Evolutionary conservation across 2,888 invertebrate genomes (phyloP), one percentile per base, ranked within the genome.

Genomic region (Silvanus unidentatus): DNA sequence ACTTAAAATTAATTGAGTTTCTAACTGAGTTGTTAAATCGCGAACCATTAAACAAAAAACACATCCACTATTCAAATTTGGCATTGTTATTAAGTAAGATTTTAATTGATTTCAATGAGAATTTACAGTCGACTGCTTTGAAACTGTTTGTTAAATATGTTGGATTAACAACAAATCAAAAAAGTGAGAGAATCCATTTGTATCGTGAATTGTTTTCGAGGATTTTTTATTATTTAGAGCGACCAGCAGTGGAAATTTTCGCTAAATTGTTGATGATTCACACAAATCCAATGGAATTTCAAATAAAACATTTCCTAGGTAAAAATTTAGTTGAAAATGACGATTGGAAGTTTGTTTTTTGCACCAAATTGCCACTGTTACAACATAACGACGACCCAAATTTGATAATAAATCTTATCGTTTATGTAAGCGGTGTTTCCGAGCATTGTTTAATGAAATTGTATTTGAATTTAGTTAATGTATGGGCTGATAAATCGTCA

Each of bases 401-500:
- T 41, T 64, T 84, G 1, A 68, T 80, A 1, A 74, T 76, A 38
- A 83, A 84, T 57, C 68, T 88, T 1, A 69, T 84, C 1, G 73
- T 75, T 2, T 88, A 84, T 57, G 59, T 88, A 1, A 73, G 77
- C 0, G 60, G 64, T 0, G 68, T 51, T 1, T 57, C 67, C 3
- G 59, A 64, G 34, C 49, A 59, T 12, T 47, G 68, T 41, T 58
- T 78, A 13, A 55, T 66, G 3, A 69, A 73, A 14, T 62, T 86
- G 27, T 64, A 80, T 1, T 49, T 76, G 0, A 77, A 80, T 52
- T 59, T 88, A 27, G 58, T 82, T 2, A 73, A 74, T 1, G 73
- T 82, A 10, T 91, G 90, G 90, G 74, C 82, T 0, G 82, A 84
- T 56, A 79, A 80, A 14, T 78, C 77, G 40, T 73, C 80, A 0